Conservation (phyloP, 1,140 invertebrate species). For the Microplitis mediator region DNA sequence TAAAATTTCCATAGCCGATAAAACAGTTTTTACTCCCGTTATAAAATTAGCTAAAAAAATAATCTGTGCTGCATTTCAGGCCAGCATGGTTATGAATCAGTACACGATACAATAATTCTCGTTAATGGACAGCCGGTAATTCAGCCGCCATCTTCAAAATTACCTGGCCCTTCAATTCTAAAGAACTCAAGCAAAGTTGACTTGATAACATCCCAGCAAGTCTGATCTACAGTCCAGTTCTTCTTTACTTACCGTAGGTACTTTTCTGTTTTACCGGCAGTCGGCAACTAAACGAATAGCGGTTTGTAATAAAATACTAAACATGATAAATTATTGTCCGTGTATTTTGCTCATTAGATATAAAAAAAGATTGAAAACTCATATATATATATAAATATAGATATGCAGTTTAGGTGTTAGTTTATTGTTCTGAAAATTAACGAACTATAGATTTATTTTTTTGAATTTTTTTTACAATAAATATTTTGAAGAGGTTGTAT, state of each 20-base stretch:
- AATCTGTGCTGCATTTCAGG: conserved; percentile 15
- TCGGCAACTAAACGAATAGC: too few species aligned
- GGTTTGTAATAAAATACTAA: too few species aligned
- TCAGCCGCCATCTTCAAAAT: conserved; percentile 50
- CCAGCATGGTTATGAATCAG: conserved; percentile 57
- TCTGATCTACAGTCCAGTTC: conserved; percentile 46
- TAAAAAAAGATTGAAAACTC: background rate
- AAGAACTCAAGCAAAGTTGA: conserved; percentile 63
- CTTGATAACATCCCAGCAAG: conserved; percentile 57
- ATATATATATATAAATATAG: background rate
- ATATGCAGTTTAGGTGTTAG: background rate
- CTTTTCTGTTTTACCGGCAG: too few species aligned
- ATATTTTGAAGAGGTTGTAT: background rate
- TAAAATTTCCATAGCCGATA: too few species aligned
- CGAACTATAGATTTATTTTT: background rate
- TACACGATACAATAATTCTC: conserved; percentile 65
- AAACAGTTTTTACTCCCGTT: background rate
- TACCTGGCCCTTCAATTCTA: conserved; percentile 63
- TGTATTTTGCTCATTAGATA: conserved; percentile 29
- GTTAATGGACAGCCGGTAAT: conserved; percentile 67
- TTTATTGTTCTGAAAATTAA: background rate
- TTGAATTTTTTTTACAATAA: background rate
- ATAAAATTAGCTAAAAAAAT: background rate
- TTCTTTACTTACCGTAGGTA: background rate
- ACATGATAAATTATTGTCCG: conserved; percentile 16